Evolutionary conservation across 2,888 invertebrate species (phyloP).

Genomic region (Mythimna pallens): DNA sequence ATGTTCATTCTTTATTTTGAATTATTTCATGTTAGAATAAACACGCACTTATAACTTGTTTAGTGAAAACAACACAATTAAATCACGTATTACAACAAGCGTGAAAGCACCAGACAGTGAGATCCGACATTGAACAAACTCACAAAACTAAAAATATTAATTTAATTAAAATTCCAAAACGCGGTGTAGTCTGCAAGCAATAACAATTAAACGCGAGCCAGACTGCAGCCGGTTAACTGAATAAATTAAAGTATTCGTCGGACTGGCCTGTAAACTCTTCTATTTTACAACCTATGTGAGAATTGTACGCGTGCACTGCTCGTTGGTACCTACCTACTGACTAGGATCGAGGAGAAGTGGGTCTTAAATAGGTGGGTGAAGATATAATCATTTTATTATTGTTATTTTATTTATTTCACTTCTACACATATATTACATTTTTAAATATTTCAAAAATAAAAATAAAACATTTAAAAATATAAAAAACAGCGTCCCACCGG

Average conservation of each 20-base stretch:
- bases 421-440: too few relatives aligned
- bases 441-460: too few relatives aligned
- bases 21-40: too few relatives aligned
- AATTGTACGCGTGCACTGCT: constrained; percentile 16
- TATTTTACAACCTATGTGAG: constrained; percentile 44
- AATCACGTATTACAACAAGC: constrained; percentile 12
- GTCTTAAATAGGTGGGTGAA: neutral
- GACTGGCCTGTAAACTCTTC: constrained; percentile 37
- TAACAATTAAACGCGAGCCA: constrained; percentile 57
- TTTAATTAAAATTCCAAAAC: constrained; percentile 60
- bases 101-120: constrained; percentile 14
- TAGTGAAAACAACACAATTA: neutral
- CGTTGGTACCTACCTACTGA: neutral
- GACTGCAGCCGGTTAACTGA: constrained; percentile 59
- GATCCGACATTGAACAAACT: constrained; percentile 7
- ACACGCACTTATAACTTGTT: too few relatives aligned
- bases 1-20: too few relatives aligned
- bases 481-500: too few relatives aligned
- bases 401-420: too few relatives aligned
- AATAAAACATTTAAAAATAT: too few relatives aligned
- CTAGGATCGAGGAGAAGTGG: neutral
- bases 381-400: neutral
- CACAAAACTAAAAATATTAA: constrained; percentile 55
- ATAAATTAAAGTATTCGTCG: constrained; percentile 57
- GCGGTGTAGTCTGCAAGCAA: constrained; percentile 52